Evolutionary conservation across 2,888 invertebrate species (phyloP).

Genomic region (Spodoptera exigua): DNA sequence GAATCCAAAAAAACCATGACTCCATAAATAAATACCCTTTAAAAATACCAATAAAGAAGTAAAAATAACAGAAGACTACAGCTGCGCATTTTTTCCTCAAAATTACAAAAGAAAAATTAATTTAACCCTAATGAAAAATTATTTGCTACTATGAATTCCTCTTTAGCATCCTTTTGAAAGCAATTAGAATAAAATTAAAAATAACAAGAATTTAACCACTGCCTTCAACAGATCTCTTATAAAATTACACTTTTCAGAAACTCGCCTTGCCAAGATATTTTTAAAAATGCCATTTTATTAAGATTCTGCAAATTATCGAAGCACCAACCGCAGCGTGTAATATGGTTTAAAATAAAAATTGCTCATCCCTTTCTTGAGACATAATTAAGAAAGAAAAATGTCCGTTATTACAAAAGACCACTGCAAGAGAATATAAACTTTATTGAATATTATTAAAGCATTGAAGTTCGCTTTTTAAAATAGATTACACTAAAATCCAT

Average conservation of each 20-base stretch:
- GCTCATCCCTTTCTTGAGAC: not conserved
- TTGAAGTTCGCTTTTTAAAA: too few relatives aligned
- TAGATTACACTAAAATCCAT: too few relatives aligned
- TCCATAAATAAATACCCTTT: not conserved
- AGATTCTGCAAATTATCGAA: slow-evolving; percentile 7
- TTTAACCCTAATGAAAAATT: slow-evolving; percentile 65
- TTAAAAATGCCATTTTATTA: slow-evolving; percentile 13
- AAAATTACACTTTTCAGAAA: slow-evolving; percentile 3
- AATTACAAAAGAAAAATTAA: slow-evolving; percentile 67
- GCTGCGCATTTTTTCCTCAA: slow-evolving; percentile 43
- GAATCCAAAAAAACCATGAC: not conserved
- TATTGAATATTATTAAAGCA: too few relatives aligned
- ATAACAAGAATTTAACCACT: slow-evolving; percentile 26
- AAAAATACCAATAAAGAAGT: slow-evolving; percentile 25
- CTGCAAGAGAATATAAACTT: too few relatives aligned
- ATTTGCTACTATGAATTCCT: slow-evolving; percentile 67
- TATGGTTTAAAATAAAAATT: not conserved
- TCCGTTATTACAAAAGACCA: too few relatives aligned
- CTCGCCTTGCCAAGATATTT: slow-evolving; percentile 9
- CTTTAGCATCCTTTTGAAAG: slow-evolving; percentile 51
- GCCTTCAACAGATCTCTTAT: slow-evolving; percentile 19
- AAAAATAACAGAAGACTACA: slow-evolving; percentile 23
- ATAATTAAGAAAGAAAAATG: not conserved
- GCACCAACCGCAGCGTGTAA: too few relatives aligned
- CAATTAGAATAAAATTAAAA: slow-evolving; percentile 52